Conservation (phyloP, 2,113 vertebrate genomes). For the Plecturocebus donacophilus region DNA sequence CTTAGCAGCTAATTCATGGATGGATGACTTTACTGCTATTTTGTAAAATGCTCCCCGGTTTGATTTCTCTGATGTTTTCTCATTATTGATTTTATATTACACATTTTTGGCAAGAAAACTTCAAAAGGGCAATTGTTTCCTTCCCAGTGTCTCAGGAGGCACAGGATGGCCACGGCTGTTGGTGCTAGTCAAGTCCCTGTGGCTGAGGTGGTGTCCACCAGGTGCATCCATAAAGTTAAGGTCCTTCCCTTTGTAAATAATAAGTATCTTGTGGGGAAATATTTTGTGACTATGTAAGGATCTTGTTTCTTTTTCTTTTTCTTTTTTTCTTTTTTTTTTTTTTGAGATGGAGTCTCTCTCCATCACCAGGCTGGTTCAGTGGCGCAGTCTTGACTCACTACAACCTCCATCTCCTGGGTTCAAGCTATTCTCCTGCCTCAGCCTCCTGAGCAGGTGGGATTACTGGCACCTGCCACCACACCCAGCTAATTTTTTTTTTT, state of each 20-base stretch:
- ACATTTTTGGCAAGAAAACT: neutral
- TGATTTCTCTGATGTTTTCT: neutral
- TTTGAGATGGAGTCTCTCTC: no score
- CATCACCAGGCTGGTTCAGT: no score
- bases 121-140: neutral
- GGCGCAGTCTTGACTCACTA: no score
- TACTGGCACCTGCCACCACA: no score
- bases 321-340: no score
- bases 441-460: no score
- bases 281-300: neutral
- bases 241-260: neutral
- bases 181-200: neutral
- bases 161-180: neutral
- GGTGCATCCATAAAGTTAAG: neutral
- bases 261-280: neutral
- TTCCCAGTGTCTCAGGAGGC: neutral
- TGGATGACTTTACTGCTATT: neutral
- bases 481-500: no score
- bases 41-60: neutral
- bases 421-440: no score
- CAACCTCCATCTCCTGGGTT: no score
- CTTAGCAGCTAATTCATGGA: no score
- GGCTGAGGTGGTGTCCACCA: neutral
- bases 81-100: fast-evolving
- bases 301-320: neutral